Base-by-base conservation (phyloP, 1,140 invertebrate genomes). In the Anadara kagoshimensis region DNA sequence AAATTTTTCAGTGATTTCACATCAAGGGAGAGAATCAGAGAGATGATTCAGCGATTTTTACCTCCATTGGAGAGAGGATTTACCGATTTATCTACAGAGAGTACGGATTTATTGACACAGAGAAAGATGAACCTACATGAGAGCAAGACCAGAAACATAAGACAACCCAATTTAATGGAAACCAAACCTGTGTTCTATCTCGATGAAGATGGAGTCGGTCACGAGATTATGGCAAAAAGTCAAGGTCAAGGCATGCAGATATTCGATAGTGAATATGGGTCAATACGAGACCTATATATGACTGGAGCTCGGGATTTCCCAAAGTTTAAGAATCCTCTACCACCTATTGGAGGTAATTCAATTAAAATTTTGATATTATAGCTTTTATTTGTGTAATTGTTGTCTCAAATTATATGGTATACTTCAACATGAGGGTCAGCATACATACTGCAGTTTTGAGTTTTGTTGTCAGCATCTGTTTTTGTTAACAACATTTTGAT, bases 171-270 rank as follows among this genome's bases (percentile, higher is more conserved):
- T 44, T 49, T 81, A 0, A 65, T 81, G 74, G 74, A 73, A 22
- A 78, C 77, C 16, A 78, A 80, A 54, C 84, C 81, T n/a, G 79
- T 84, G 11, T 85, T 81, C 45, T 78, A 85, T 44, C 65, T 85
- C n/a, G 83, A 83, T 56, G 75, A 79, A 43, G 83, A 80, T 51
- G 66, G 71, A 14, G 56, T 61, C 5, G 59, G 64, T 47, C 61
- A 63, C 16, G 49, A 47, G 18, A 45, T 63, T 11, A 45, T 47
- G 10, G 43, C 61, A 26, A 47, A 47, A 10, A 63, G 61, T 29
- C 20, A 67, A 51, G 58, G 51, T n/a, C 45, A 20, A 47, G 51
- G 64, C 49, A 67, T 75, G 45, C 51, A 69, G 49, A 49, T 75
- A 24, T 20, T 65, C 10, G 56, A 69, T 20, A 81, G 74, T 67